phyloP scores from a whole-genome alignment of 2,888 invertebrate species.

The Cantharis flavilabris region DNA sequence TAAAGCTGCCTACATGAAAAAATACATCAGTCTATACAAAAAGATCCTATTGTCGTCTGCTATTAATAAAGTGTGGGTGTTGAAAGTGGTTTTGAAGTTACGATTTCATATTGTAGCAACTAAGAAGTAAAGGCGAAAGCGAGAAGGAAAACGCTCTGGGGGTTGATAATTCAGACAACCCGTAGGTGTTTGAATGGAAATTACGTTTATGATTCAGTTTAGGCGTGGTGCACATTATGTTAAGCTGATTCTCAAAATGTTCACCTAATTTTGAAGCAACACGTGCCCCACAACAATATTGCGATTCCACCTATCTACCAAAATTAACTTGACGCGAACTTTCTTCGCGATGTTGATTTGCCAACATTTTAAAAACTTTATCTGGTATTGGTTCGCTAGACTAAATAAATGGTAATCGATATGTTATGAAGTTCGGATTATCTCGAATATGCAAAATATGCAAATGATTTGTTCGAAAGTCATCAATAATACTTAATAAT shows the following conservation, averaged over 20 bases:
- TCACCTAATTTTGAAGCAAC: slow-evolving; percentile 22
- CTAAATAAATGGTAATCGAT: background rate
- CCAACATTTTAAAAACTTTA: background rate
- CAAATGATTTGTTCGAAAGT: background rate
- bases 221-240: slow-evolving; percentile 36
- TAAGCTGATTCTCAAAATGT: slow-evolving; percentile 30
- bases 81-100: slow-evolving; percentile 22
- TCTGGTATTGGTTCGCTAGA: background rate
- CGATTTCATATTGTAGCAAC: slow-evolving; percentile 7
- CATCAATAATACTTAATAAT: background rate
- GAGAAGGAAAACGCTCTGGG: slow-evolving; percentile 30
- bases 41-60: slow-evolving; percentile 41
- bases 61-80: slow-evolving; percentile 42
- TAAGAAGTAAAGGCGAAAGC: slow-evolving; percentile 9
- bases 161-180: slow-evolving; percentile 33
- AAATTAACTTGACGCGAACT: background rate
- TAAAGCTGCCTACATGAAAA: slow-evolving; percentile 31
- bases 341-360: background rate
- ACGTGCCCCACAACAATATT: slow-evolving; percentile 11
- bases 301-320: background rate
- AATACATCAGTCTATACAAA: slow-evolving; percentile 35
- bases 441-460: background rate
- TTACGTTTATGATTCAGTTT: slow-evolving; percentile 45
- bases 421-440: background rate
- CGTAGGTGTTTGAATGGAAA: slow-evolving; percentile 45